phyloP scores from a whole-genome alignment of 2,113 vertebrate species.

The Crypturellus undulatus region DNA sequence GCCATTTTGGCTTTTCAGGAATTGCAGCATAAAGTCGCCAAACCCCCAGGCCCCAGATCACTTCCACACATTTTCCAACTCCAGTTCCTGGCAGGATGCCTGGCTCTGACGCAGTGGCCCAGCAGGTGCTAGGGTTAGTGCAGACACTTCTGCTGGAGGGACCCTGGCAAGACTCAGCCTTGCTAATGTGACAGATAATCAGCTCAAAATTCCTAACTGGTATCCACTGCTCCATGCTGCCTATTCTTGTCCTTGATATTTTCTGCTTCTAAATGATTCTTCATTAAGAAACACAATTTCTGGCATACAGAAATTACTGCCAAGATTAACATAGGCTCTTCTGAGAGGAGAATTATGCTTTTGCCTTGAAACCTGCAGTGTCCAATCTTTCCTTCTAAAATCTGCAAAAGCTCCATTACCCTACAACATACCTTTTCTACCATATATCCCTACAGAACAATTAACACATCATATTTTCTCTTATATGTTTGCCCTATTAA shows the following conservation, averaged over 20 bases:
- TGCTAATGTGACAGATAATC: background rate
- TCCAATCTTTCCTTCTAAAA: background rate
- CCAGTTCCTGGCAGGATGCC: background rate
- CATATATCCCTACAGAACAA: background rate
- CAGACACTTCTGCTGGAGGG: background rate
- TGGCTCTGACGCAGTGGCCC: background rate
- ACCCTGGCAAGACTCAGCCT: background rate
- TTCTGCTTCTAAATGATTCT: background rate
- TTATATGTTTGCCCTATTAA: background rate
- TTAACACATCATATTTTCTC: background rate
- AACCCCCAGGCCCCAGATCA: background rate
- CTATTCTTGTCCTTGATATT: background rate
- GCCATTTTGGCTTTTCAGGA: background rate
- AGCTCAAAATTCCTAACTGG: background rate
- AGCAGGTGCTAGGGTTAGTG: background rate
- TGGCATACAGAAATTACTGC: background rate
- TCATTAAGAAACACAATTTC: background rate
- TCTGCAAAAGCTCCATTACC: background rate
- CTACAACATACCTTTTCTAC: background rate
- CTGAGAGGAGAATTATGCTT: background rate
- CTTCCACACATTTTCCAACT: background rate
- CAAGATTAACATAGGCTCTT: background rate
- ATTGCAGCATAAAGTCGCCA: background rate
- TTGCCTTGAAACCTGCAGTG: background rate
- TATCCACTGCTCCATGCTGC: background rate